Evolutionary conservation across 1,140 invertebrate genomes (phyloP), one percentile per base, ranked within the genome.

Genomic region (Lanistes nyassanus): DNA sequence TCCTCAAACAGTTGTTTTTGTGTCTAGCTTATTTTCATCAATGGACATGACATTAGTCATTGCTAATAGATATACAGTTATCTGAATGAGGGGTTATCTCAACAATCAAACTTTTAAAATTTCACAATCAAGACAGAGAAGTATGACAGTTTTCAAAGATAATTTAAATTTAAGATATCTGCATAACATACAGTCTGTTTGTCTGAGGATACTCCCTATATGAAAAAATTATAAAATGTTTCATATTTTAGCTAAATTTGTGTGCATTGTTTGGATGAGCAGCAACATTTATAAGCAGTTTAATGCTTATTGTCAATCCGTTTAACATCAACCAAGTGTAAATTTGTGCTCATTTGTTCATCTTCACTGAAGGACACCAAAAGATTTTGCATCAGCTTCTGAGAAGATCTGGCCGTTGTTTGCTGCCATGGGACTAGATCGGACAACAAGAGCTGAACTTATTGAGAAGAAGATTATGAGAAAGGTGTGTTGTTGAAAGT

Each of bases 351-450:
- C 19, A 47, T 47, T 47, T 47, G 9, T n/a, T n/a, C n/a, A n/a
- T 47, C 42, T 13, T 47, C 42, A 47, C 5, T 47, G 42, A 47
- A 73, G 71, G 34, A 73, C 71, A 47, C 56, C 60, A 39, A 73
- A 73, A 26, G 86, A 88, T 68, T 87, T 88, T 84, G 87, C 87
- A 21, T 87, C 86, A 65, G 87, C 85, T 16, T 88, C 87, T 55
- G 86, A 87, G 55, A 86, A 84, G 68, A 84, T 88, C 23, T 88
- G 87, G 87, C 86, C 86, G 47, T 85, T 87, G 71, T 88, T 88
- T 84, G 87, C 85, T 31, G 81, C 81, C 29, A 69, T 86, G 58
- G 76, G 78, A 26, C 58, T 85, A 23, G 65, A 79, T 16, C 77
- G 86, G 58, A 85, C 84, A 42, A 65, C 75, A 4, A 79, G 82